Conservation (phyloP, 2,797 vertebrate species). For the Gallinago nigripennis region DNA sequence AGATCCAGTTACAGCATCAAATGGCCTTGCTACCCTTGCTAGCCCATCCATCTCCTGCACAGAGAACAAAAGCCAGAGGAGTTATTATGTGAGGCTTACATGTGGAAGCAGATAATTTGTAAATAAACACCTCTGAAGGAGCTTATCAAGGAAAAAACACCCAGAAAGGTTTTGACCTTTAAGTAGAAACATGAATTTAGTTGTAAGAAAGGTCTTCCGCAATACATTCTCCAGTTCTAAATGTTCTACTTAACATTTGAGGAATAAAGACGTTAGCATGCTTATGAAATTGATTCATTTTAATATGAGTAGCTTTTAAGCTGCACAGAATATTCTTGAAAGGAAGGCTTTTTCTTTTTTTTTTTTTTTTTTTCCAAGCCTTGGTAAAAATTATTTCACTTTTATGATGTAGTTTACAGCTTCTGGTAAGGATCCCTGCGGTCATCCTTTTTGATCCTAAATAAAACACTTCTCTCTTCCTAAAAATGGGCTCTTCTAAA, state of each 20-base stretch:
- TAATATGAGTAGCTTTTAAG: neutral
- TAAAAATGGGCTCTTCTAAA: neutral
- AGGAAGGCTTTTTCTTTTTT: neutral
- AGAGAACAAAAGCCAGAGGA: slow-evolving; percentile 2
- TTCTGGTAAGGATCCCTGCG: neutral
- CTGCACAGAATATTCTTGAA: slow-evolving; percentile 7
- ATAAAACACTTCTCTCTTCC: neutral
- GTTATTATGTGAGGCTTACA: neutral
- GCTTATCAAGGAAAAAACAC: neutral
- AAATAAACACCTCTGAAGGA: slow-evolving; percentile 54
- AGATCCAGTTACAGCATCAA: neutral
- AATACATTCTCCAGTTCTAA: slow-evolving; percentile 11
- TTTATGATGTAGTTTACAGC: slow-evolving; percentile 1
- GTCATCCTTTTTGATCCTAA: slow-evolving; percentile 8
- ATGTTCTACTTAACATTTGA: slow-evolving; percentile 48
- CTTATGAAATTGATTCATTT: slow-evolving; percentile 36
- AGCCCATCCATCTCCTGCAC: neutral
- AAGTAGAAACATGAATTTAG: slow-evolving; percentile 23
- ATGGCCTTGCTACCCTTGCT: slow-evolving; percentile 30
- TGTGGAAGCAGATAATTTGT: neutral
- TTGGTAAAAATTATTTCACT: slow-evolving; percentile 11
- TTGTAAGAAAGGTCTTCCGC: neutral
- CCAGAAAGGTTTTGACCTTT: slow-evolving; percentile 41
- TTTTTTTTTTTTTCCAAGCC: neutral
- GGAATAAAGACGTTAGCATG: neutral